phyloP scores from a whole-genome alignment of 2,797 vertebrate species.

The Aplochiton taeniatus region DNA sequence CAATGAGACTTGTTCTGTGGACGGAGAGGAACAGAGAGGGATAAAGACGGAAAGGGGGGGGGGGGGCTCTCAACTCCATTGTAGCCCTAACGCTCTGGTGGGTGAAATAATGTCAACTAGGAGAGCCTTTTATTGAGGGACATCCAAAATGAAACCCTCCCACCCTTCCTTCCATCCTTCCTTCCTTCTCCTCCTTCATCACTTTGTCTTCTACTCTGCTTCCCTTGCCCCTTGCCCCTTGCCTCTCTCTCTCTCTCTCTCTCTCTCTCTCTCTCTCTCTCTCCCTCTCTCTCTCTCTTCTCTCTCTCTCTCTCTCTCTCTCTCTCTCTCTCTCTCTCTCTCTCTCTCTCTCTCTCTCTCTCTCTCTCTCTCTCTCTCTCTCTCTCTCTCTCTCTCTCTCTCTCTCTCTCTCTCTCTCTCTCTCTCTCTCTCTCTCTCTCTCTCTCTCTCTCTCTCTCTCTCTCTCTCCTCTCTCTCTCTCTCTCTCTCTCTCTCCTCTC shows the following conservation, averaged over 20 bases:
- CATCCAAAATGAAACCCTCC: conserved; percentile 44
- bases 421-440: too few relatives aligned
- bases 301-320: too few relatives aligned
- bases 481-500: not conserved
- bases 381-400: too few relatives aligned
- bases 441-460: too few relatives aligned
- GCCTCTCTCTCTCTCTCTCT: conserved; percentile 34
- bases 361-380: too few relatives aligned
- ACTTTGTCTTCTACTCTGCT: not conserved
- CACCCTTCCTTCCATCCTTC: conserved; percentile 27
- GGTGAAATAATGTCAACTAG: too few relatives aligned
- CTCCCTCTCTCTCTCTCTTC: too few relatives aligned
- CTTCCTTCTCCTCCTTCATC: not conserved
- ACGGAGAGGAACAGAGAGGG: conserved; percentile 1
- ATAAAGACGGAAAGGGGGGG: not conserved
- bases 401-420: too few relatives aligned
- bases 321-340: too few relatives aligned
- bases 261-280: not conserved
- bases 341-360: too few relatives aligned
- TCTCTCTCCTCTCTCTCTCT: not conserved
- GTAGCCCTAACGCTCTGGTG: too few relatives aligned
- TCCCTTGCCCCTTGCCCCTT: not conserved
- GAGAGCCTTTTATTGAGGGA: conserved; percentile 3
- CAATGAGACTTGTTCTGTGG: too few relatives aligned
- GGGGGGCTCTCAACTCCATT: not conserved